Percentiles rank a stretch among this genome's conserved stretches.
Conservation (phyloP, 64 coral and sea anemone genomes). For the Pocillopora verrucosa region DNA sequence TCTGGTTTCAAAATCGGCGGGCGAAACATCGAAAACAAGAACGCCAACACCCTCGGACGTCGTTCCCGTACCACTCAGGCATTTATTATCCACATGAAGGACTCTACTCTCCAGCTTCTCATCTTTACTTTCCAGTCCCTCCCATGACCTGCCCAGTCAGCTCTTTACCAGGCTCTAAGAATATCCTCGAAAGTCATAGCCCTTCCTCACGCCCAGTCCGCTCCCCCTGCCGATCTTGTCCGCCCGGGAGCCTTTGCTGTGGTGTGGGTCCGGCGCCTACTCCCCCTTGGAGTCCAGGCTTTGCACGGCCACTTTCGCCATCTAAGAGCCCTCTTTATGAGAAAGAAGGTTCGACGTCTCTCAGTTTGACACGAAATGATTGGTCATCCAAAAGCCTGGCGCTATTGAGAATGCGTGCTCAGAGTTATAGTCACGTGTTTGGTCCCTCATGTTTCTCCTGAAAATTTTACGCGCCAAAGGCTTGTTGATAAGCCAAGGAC, state of each 20-base stretch:
- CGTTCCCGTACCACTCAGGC: slow-evolving; percentile 51
- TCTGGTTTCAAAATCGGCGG: slow-evolving; percentile 94
- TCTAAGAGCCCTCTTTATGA: slow-evolving; percentile 37
- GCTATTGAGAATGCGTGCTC: slow-evolving; percentile 78
- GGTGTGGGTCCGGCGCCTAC: slow-evolving; percentile 18
- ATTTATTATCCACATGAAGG: slow-evolving; percentile 75
- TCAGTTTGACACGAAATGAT: slow-evolving; percentile 5
- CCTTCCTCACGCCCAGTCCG: slow-evolving; percentile 43
- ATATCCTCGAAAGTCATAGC: slow-evolving; percentile 42
- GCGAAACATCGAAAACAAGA: slow-evolving; percentile 91
- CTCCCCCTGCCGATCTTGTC: slow-evolving; percentile 70
- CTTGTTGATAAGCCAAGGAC: no score
- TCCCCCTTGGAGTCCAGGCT: slow-evolving; percentile 55
- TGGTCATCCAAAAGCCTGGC: slow-evolving; percentile 85
- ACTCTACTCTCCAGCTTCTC: slow-evolving; percentile 41
- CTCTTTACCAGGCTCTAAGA: slow-evolving; percentile 77
- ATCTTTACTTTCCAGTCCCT: slow-evolving; percentile 56
- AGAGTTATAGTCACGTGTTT: slow-evolving; percentile 29
- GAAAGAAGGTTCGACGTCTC: slow-evolving; percentile 31
- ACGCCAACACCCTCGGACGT: slow-evolving; percentile 65
- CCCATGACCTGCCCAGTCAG: slow-evolving; percentile 60
- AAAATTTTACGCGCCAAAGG: background rate
- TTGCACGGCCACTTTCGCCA: slow-evolving; percentile 47
- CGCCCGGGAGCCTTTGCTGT: slow-evolving; percentile 67
- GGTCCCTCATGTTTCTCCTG: slow-evolving; percentile 9